These are phyloP conservation scores for Operophtera brumata DNA, from an alignment of 2,888 invertebrate genomes.

Conservation along the genomic window DNA sequence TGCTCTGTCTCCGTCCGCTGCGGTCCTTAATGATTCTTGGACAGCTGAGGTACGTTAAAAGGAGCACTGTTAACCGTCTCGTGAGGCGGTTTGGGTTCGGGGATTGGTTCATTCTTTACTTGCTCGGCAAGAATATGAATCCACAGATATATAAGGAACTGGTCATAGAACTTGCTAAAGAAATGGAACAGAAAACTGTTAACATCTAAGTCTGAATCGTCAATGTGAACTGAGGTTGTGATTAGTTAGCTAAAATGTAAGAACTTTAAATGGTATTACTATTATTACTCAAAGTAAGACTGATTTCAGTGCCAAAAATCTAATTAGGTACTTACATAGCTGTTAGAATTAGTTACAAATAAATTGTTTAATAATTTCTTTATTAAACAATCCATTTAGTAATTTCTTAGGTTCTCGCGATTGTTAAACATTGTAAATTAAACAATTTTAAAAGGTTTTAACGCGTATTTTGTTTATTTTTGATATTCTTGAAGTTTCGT, in stretches of 20 bases:
- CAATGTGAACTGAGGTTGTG: conserved; percentile 15
- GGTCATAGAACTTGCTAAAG: conserved; percentile 75
- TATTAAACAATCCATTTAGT: too few species aligned
- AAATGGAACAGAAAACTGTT: conserved; percentile 55
- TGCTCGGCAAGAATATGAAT: conserved; percentile 88
- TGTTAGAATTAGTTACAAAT: neutral
- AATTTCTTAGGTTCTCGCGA: too few species aligned
- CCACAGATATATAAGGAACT: conserved; percentile 84
- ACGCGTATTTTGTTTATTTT: too few species aligned
- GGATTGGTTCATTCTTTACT: conserved; percentile 89
- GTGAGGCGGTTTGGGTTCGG: conserved; percentile 81
- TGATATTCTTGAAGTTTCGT: too few species aligned
- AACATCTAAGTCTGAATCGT: conserved; percentile 48
- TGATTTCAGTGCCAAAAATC: conserved; percentile 13
- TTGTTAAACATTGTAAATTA: too few species aligned
- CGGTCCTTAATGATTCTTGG: conserved; percentile 83
- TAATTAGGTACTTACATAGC: neutral
- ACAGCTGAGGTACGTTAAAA: conserved; percentile 78
- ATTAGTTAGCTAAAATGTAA: conserved; percentile 14
- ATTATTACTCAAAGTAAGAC: conserved; percentile 13
- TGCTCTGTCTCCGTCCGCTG: conserved; percentile 79
- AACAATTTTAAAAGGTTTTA: too few species aligned
- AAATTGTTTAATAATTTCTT: too few species aligned
- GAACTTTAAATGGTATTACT: conserved; percentile 14
- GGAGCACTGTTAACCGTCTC: conserved; percentile 74